A percentile compares a stretch with the other conserved stretches of the same genome.
Evolutionary conservation across 2,797 vertebrate genomes (phyloP).

Genomic region (Catamblyrhynchus diadema): DNA sequence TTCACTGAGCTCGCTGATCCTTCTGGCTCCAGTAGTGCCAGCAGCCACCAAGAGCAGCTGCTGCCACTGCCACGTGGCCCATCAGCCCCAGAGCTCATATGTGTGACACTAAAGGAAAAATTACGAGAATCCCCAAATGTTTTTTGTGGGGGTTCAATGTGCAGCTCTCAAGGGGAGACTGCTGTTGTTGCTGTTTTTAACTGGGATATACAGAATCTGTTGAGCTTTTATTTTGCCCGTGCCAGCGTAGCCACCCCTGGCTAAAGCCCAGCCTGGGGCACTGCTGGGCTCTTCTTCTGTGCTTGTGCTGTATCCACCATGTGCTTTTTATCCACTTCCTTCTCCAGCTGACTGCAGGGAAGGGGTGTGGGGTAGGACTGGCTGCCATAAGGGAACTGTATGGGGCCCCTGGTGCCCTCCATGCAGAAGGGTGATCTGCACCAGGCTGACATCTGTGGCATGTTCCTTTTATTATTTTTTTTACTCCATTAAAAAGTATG

Average conservation of each 20-base stretch:
- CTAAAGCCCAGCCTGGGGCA: not conserved
- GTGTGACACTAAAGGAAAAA: not conserved
- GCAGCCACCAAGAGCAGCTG: not conserved
- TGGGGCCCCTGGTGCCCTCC: not conserved
- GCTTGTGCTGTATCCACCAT: not conserved
- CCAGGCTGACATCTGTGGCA: not conserved
- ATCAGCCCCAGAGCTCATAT: not conserved
- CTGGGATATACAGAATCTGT: not conserved
- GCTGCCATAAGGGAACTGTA: not conserved
- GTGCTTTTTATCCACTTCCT: not conserved
- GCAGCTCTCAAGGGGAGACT: not conserved
- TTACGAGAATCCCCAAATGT: not conserved
- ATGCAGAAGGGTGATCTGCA: not conserved
- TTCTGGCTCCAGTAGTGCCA: not conserved
- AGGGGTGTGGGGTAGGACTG: not conserved
- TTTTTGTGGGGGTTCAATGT: not conserved
- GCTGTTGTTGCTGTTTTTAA: not conserved
- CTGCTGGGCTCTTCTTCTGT: not conserved
- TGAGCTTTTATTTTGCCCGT: not conserved
- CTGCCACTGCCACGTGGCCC: fast-evolving
- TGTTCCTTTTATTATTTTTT: constrained; percentile 20
- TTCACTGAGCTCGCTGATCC: fast-evolving
- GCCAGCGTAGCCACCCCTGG: not conserved
- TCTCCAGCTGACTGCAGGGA: not conserved
- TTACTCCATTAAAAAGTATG: constrained; percentile 56